Percentiles rank a stretch among this genome's conserved stretches.
These are phyloP conservation scores for Ooceraea biroi DNA, from an alignment of 1,140 invertebrate species.

Conservation along the genomic window DNA sequence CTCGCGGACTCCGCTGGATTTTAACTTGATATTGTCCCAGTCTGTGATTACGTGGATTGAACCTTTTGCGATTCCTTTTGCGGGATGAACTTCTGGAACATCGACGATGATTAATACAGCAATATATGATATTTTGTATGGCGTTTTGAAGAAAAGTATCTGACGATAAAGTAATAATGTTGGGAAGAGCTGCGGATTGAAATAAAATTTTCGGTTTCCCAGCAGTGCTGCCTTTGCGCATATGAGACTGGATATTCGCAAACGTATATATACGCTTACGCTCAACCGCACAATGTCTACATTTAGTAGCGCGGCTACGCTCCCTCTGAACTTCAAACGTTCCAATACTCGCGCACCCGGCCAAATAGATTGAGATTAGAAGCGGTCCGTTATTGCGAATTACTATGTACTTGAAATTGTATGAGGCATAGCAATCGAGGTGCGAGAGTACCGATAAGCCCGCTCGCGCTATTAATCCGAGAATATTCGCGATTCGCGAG, in stretches of 20 bases:
- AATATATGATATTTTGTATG: neutral
- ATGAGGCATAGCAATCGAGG: slow-evolving; percentile 39
- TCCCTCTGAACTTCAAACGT: slow-evolving; percentile 64
- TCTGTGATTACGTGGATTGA: slow-evolving; percentile 20
- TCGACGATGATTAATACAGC: neutral
- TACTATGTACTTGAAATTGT: slow-evolving; percentile 71
- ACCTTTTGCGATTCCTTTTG: neutral
- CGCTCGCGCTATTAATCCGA: neutral
- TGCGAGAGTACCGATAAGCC: neutral
- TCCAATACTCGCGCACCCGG: slow-evolving; percentile 48
- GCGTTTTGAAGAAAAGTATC: slow-evolving; percentile 8
- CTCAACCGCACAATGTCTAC: slow-evolving; percentile 50
- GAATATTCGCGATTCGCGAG: neutral
- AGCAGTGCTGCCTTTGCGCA: neutral
- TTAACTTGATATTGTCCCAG: slow-evolving; percentile 29
- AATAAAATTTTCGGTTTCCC: neutral
- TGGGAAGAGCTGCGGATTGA: neutral
- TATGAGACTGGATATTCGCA: slow-evolving; percentile 8
- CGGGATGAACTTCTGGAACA: neutral
- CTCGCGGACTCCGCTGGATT: slow-evolving; percentile 10
- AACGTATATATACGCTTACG: slow-evolving; percentile 42
- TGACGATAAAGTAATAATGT: neutral
- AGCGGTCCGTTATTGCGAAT: slow-evolving; percentile 68
- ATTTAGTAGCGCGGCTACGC: slow-evolving; percentile 44
- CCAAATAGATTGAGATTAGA: slow-evolving; percentile 70